A percentile compares a stretch with the other conserved stretches of the same genome.
Evolutionary conservation across 2,113 vertebrate genomes (phyloP).

Genomic region (Oreochromis aureus): DNA sequence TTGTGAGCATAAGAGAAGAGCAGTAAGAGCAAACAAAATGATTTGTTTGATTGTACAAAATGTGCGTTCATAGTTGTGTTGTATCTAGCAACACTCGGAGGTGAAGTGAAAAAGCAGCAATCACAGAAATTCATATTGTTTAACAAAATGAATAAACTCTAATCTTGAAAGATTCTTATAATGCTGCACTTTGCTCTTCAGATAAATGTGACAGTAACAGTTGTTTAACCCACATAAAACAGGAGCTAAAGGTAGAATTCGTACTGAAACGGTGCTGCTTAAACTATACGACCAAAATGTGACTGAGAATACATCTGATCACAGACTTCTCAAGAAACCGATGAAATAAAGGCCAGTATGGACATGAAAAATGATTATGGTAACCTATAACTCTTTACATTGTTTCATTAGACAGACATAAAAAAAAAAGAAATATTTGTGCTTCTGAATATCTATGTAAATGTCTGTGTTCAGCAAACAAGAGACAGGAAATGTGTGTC

Average conservation of each 20-base stretch:
- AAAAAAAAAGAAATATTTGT: neutral
- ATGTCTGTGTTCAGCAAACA: neutral
- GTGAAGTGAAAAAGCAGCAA: neutral
- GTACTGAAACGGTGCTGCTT: neutral
- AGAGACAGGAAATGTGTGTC: neutral
- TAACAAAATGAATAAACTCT: neutral
- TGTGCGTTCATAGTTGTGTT: neutral
- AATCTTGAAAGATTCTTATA: neutral
- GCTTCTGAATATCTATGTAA: neutral
- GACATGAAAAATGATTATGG: neutral
- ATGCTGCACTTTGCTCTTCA: neutral
- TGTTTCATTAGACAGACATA: neutral
- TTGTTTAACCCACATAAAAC: neutral
- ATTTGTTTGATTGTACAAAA: neutral
- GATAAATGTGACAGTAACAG: neutral
- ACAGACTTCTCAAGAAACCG: neutral
- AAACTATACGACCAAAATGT: neutral
- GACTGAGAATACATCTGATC: neutral
- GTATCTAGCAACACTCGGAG: neutral
- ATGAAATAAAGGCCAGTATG: neutral
- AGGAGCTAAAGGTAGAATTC: neutral
- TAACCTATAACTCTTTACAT: neutral
- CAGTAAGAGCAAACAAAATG: neutral
- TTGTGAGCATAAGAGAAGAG: neutral
- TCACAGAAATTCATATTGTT: neutral